Percentiles rank a stretch among this genome's conserved stretches.
Evolutionary conservation across 1,140 invertebrate genomes (phyloP).

Genomic region (Potamilus streckersoni): DNA sequence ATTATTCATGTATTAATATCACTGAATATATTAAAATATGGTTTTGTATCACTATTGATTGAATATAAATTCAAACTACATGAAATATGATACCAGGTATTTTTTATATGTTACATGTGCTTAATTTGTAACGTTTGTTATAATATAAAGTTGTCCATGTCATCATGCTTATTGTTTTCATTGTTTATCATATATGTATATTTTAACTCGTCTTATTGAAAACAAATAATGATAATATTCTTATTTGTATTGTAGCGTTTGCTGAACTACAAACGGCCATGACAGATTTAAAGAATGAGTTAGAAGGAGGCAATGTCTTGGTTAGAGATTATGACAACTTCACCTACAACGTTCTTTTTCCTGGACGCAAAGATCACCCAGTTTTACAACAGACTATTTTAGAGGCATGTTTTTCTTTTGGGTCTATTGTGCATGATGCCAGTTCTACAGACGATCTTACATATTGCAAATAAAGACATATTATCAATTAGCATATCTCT

Average conservation of each 20-base stretch:
- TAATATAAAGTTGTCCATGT: too few relatives aligned
- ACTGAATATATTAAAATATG: too few relatives aligned
- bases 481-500: neutral
- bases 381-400: neutral
- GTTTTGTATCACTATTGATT: too few relatives aligned
- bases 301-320: slow-evolving; percentile 22
- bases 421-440: neutral
- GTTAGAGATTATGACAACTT: slow-evolving; percentile 19
- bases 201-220: too few relatives aligned
- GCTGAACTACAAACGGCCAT: slow-evolving; percentile 24
- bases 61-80: too few relatives aligned
- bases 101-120: too few relatives aligned
- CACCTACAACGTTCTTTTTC: slow-evolving; percentile 11
- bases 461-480: neutral
- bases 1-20: too few relatives aligned
- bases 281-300: slow-evolving; percentile 15
- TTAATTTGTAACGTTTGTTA: too few relatives aligned
- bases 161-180: too few relatives aligned
- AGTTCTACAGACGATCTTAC: neutral
- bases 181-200: too few relatives aligned
- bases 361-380: slow-evolving; percentile 3
- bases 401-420: neutral
- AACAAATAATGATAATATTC: too few relatives aligned
- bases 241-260: slow-evolving; percentile 8
- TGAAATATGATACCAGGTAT: too few relatives aligned